phyloP scores from a whole-genome alignment of 2,113 vertebrate genomes.

The Falcunculus frontatus region DNA sequence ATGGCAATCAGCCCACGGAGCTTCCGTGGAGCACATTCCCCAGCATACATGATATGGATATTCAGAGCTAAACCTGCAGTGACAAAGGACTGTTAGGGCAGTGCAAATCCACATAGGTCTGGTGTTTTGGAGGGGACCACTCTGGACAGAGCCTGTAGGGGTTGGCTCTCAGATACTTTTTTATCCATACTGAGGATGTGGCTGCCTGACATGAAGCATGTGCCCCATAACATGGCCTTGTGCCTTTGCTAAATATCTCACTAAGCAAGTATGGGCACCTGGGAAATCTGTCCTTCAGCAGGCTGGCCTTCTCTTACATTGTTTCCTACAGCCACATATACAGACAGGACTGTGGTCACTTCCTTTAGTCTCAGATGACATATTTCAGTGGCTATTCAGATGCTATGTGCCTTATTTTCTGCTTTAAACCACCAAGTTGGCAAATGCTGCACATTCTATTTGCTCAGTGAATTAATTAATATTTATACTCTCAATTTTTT shows the following conservation, averaged over 20 bases:
- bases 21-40: constrained; percentile 74
- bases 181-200: background rate
- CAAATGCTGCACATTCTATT: background rate
- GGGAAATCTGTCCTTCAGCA: background rate
- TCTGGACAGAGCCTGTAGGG: background rate
- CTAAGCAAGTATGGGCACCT: too few relatives aligned
- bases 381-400: background rate
- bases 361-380: background rate
- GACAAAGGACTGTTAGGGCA: background rate
- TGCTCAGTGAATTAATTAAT: background rate
- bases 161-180: background rate
- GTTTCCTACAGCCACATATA: background rate
- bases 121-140: background rate
- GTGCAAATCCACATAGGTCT: accelerated
- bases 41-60: constrained; percentile 71
- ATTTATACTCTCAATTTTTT: background rate
- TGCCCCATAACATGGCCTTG: accelerated
- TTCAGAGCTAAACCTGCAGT: constrained; percentile 66
- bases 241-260: background rate
- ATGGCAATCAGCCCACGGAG: constrained; percentile 72
- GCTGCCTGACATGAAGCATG: background rate
- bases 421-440: background rate
- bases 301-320: background rate
- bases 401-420: background rate
- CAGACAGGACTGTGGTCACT: background rate